phyloP scores from a whole-genome alignment of 2,888 invertebrate genomes.

The Cephonodes hylas region DNA sequence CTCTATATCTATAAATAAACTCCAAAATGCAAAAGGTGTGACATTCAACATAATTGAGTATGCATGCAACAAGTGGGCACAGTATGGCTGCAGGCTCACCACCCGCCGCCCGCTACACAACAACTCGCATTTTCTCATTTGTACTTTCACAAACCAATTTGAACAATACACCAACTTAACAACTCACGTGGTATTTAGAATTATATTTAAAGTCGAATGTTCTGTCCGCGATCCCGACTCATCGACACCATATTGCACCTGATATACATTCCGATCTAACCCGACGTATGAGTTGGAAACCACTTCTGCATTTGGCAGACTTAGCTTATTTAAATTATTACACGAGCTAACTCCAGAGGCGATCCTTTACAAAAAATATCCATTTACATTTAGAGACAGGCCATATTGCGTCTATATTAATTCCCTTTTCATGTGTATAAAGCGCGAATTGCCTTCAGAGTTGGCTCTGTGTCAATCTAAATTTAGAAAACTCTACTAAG shows the following conservation, averaged over 20 bases:
- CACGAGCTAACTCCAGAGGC: neutral
- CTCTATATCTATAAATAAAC: conserved; percentile 48
- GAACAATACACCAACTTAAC: conserved; percentile 38
- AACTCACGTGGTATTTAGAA: conserved; percentile 20
- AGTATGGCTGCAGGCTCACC: neutral
- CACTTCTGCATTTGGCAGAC: conserved; percentile 50
- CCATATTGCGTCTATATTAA: neutral
- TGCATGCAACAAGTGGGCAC: conserved; percentile 35
- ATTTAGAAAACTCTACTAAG: conserved; percentile 60
- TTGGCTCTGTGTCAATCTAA: conserved; percentile 39
- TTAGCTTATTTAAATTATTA: conserved; percentile 39
- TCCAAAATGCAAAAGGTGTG: conserved; percentile 66
- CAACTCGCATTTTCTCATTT: conserved; percentile 44
- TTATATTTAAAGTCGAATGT: conserved; percentile 30
- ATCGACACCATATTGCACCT: conserved; percentile 63
- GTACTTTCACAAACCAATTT: conserved; percentile 44
- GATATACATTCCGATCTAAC: conserved; percentile 55
- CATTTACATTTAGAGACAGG: neutral
- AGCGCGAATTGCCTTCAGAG: neutral
- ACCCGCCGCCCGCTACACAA: no score
- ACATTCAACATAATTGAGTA: conserved; percentile 44
- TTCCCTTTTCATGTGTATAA: conserved; percentile 12
- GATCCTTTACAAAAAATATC: neutral
- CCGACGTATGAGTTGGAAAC: conserved; percentile 42
- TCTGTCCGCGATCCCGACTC: conserved; percentile 36